Base-by-base conservation (phyloP, 2,888 invertebrate species). In the Yponomeuta malinellus region DNA sequence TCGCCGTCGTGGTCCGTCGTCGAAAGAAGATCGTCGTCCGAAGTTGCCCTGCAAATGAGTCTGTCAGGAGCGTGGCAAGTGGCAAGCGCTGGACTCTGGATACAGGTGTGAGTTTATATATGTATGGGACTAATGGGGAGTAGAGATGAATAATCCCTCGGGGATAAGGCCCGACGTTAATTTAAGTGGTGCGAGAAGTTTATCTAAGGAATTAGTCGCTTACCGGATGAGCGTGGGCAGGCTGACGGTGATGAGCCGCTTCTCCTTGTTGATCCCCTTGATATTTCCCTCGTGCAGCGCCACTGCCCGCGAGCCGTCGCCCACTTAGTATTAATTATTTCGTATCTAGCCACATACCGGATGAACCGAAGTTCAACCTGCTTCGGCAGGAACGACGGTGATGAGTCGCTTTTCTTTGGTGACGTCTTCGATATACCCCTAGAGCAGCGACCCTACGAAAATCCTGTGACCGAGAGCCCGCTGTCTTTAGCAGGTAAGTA, bases 21-120 rank as follows among this genome's bases (percentile, higher is more conserved):
- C 80, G 93, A 94, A 69, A 97, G 91, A 82, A 97, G 93, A 87
- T 98, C 98, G 84, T 98, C 98, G 85, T 98, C 97, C 0, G 97
- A 97, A 69, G 96, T 96, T 65, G 97, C 95, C 77, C 97, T 95
- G 81, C 48, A 69, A 71, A 23, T 70, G 72, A 73, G 33, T 64
- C 37, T 37, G 48, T 4, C 29, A 43, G 9, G 43, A 43, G 0
- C 43, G 43, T 43, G 43, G 43, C 43, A 43, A 9, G 43, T 8
- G 5, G 2, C 37, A 37, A 37, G 37, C 37, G 43, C 43, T 43
- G 43, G 43, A 33, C 33, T 43, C 43, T 43, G 43, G 43, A 43
- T 43, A 43, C 6, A 6, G 43, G 43, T 1, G 43, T 8, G 43
- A 8, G 43, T 43, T 8, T 43, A 8, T 37, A 37, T 37, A 37